Evolutionary conservation across 2,113 vertebrate genomes (phyloP).

Genomic region (Psophia crepitans): DNA sequence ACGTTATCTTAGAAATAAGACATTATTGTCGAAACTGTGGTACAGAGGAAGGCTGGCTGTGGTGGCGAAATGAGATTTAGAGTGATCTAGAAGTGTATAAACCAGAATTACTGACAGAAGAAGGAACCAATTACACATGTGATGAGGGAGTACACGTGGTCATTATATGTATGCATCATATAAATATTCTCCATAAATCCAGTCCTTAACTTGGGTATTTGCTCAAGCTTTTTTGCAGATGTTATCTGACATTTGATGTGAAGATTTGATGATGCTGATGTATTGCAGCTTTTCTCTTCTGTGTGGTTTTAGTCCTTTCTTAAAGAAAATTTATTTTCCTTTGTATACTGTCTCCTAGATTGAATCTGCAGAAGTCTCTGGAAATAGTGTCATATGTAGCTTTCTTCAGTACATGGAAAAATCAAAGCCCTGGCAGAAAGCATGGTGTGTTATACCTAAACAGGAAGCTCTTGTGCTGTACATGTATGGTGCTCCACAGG

Average conservation of each 20-base stretch:
- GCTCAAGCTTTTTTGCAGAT: background rate
- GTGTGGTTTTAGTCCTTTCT: background rate
- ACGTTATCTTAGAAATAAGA: background rate
- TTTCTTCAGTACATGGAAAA: conserved; percentile 97
- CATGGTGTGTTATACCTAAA: conserved; percentile 96
- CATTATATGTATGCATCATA: background rate
- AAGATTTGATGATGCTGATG: background rate
- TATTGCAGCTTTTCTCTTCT: background rate
- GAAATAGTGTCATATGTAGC: conserved; percentile 91
- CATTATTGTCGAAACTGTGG: background rate
- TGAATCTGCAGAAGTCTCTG: conserved; percentile 92
- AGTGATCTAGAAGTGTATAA: background rate
- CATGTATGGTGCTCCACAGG: conserved; percentile 95
- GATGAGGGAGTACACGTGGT: background rate
- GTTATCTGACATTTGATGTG: background rate
- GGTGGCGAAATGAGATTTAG: background rate
- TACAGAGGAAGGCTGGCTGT: background rate
- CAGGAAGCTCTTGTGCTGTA: conserved; percentile 93
- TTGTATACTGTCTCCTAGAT: conserved; percentile 74
- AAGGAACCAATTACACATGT: background rate
- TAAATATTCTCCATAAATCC: background rate
- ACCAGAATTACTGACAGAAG: background rate
- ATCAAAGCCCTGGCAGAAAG: conserved; percentile 93
- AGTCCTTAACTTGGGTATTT: background rate
- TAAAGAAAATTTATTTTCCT: background rate